Evolutionary conservation across 2,888 invertebrate species (phyloP).

Genomic region (Camponotus fellah): DNA sequence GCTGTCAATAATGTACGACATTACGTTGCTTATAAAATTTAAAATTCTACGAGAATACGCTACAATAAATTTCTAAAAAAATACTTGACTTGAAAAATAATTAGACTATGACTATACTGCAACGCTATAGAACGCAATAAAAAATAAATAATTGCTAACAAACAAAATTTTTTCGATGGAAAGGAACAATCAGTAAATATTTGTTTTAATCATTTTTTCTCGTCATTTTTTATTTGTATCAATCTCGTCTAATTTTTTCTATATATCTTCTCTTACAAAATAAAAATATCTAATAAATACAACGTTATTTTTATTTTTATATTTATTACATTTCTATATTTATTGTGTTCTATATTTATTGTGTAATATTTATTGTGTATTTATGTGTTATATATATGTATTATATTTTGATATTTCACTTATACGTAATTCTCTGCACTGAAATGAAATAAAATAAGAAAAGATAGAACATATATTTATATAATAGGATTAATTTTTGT

Average conservation of each 20-base stretch:
- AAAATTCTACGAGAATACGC: background rate
- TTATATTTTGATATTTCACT: background rate
- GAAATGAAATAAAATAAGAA: conserved; percentile 3
- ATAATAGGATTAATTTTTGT: background rate
- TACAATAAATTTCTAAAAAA: background rate
- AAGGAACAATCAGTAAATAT: background rate
- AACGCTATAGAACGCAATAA: background rate
- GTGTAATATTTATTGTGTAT: background rate
- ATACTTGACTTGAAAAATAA: background rate
- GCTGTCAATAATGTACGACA: conserved; percentile 14
- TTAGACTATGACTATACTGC: background rate
- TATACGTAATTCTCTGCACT: background rate
- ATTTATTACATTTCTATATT: background rate
- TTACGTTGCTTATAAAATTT: background rate
- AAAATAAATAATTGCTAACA: conserved; percentile 22
- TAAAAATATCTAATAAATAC: background rate
- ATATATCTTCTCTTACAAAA: background rate
- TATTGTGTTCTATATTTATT: background rate
- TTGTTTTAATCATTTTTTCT: background rate
- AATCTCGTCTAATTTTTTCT: background rate
- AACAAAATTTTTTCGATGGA: background rate
- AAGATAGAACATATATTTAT: background rate
- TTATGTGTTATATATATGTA: background rate
- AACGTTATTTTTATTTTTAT: no score
- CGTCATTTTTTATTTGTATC: background rate